phyloP scores from a whole-genome alignment of 2,113 vertebrate genomes.

The human region GRCh38 chr4:43540501-43541000 shows the following conservation, averaged over 20 bases:
- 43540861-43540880: background rate
- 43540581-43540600: background rate
- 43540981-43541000: background rate
- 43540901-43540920: background rate
- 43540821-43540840: background rate
- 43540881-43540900: too few relatives aligned
- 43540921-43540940: background rate
- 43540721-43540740: background rate
- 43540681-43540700: background rate
- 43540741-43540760: background rate
- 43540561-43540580: background rate
- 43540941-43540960: background rate
- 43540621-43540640: background rate
- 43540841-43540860: background rate
- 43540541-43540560: accelerated
- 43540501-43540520: background rate
- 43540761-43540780: background rate
- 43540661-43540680: background rate
- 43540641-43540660: background rate
- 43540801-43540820: background rate
- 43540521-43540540: background rate
- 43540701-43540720: background rate
- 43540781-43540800: background rate
- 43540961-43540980: background rate
- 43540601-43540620: background rate